Base-by-base conservation (phyloP, 2,113 vertebrate genomes). In the Burhinus oedicnemus region DNA sequence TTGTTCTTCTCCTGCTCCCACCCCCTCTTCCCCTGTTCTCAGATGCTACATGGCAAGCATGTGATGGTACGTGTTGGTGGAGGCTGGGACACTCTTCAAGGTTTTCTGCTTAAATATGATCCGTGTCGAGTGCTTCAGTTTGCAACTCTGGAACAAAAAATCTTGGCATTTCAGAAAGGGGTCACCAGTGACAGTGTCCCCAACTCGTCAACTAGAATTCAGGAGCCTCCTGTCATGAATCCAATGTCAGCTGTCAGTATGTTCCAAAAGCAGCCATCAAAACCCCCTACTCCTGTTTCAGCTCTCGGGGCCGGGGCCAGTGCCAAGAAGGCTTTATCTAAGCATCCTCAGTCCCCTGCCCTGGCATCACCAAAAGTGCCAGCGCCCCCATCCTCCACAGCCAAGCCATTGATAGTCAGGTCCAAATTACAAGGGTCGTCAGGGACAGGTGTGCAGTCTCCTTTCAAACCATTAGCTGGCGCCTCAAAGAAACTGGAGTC, bases 21-120 rank as follows among this genome's bases (percentile, higher is more conserved):
- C 26, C 19, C 20, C 5, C 27, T 80, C 40, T 68, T 62, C 23
- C 12, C 30, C 29, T 19, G 5, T 80, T 87, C 68, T 66, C 84
- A 99, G 99, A 99, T 99, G 99, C 98, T 99, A 22, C 99, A 99
- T 38, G 99, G 99, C 54, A 99, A 99, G 95, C 99, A 99, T 1
- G 99, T 99, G 96, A 99, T 99, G 99, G 99, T 99, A 44, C 99
- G 99, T 29, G 99, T 99, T 11, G 99, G 99, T 36, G 99, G 99
- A 68, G 99, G 99, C 78, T 99, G 99, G 99, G 99, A 99, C 97
- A 99, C 99, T 2, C 99, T 99, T 82, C 99, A 99, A 77, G 99
- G 99, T 26, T 99, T 99, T 97, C 98, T 99, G 69, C 98, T 98
- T 44, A 99, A 99, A 83, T 99, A 99, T 26, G 99, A 99, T 96